Evolutionary conservation across 1,140 invertebrate species (phyloP), one percentile per base, ranked within the genome.

Genomic region (Dufourea novaeangliae): DNA sequence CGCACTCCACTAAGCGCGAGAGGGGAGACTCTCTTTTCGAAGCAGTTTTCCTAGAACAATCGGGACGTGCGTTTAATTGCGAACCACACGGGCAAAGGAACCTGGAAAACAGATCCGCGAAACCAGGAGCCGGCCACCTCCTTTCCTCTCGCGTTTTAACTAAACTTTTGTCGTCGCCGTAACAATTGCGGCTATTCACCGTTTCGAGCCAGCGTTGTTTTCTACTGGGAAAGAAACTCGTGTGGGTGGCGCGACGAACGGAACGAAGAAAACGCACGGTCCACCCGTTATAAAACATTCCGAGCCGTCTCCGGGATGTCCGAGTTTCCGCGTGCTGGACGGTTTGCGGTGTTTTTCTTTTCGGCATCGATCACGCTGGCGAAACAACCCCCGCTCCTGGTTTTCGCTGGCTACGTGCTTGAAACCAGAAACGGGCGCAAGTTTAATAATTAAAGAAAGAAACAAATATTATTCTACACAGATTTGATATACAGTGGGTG

Each of bases 241-340:
- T 17, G 5, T 37, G 20, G 12, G n/a, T 7, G 22, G 14, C 17
- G 14, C 20, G 34, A 46, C 1, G 14, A 29, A 32, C 22, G 27
- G 4, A 20, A 2, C 17, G 46, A 32, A 71, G 59, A 34, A 34
- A 62, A 37, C 41, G n/a, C 17, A n/a, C 62, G 6, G 46, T 74
- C 37, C 62, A 66, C 46, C 46, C 22, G 72, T 76, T 61, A 71
- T 63, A 78, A 78, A 78, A 71, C 75, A 71, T 71, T 67, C 67
- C 67, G 39, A n/a, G n/a, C 39, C 63, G 57, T 78, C 67, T 63
- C 44, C 44, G 27, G 22, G 62, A 20, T 52, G 34, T 37, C 39
- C 32, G 6, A 22, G 54, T 34, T 66, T 14, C 57, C 34, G 66
- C 63, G 52, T 7, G 59, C 46, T 10, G 20, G n/a, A 32, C 68